Base-by-base conservation (phyloP, 35 echinoderm and acorn worm species). In the Acanthaster planci region DNA sequence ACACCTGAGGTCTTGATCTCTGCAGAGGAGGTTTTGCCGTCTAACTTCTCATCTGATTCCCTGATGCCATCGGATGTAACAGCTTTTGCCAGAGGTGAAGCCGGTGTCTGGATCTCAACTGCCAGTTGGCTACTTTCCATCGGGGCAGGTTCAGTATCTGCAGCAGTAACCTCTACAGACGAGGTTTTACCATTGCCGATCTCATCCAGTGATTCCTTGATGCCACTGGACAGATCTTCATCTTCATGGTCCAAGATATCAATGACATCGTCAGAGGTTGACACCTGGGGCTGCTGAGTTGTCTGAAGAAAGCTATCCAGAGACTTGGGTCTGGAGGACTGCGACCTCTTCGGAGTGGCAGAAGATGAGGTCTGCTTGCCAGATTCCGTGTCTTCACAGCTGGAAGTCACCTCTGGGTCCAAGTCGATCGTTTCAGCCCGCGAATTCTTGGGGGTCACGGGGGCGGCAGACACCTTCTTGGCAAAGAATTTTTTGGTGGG, bases 241-340 rank as follows among this genome's bases (percentile, higher is more conserved):
- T 86, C 36, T 47, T 88, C 80, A n/a, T 80, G 76, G 30, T 86
- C 87, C 1, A 22, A 38, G 15, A 95, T 39, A 38, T 92, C 86
- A 39, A 92, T 78, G 76, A 87, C 85, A 40, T 82, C 85, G 3
- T 77, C 85, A 51, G 90, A 85, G 0, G 94, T 92, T 2, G 94
- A 89, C 19, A 85, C 85, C 30, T 92, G 81, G 30, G 94, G 90
- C 47, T 97, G 86, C 79, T 97, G 90, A 35, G 89, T 92, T 14
- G 77, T 89, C 26, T 92, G 89, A 18, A 97, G 78, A 50, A 97
- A 97, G 0, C 90, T 42, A 76, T 97, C 94, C 37, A 97, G 52
- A 16, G 86, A 83, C 34, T 79, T 84, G 0, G 81, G 67, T 58
- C 90, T 94, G 0, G 64, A 31, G 64, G 64, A 14, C 7, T 79